Evolutionary conservation across 2,888 invertebrate species (phyloP), one percentile per base, ranked within the genome.

Genomic region (Melieria picta): DNA sequence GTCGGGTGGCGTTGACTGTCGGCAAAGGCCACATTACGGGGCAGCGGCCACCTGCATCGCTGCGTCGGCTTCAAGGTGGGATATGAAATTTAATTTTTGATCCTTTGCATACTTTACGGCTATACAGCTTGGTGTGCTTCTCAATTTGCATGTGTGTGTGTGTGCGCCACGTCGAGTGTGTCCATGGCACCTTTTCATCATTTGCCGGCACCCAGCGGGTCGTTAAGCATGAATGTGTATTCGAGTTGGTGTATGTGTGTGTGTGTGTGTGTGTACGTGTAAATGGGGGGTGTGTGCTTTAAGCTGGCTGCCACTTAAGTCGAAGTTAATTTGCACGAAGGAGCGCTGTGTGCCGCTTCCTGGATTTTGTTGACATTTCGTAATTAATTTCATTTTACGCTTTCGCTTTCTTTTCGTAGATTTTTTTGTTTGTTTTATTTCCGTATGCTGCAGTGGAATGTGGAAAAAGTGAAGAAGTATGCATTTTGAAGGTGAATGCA

Each of bases 321-420:
- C 61, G 68, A 69, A 62, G 61, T 69, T 69, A 69, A 69, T 69
- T 69, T 69, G 61, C 30, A 46, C 47, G 65, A 52, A 30, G 16
- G 30, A n/a, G 43, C 16, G 61, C 7, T 7, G 43, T 66, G 48
- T 7, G 47, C 47, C 16, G 56, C 46, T 48, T 66, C 11, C 48
- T 58, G 66, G 55, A 61, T 69, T 69, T 62, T 62, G 52, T 62
- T 69, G 62, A 62, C 62, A 69, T 62, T 69, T 69, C 62, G 68
- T 62, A 69, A 69, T 69, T 69, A 69, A 68, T 68, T 68, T 68
- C 61, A 52, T 0, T 11, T 46, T 0, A 1, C 16, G 7, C n/a
- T 42, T 11, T 46, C 1, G 7, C 64, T n/a, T 13, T 64, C 46
- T 30, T 56, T 46, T 56, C 45, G n/a, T 52, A 13, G n/a, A 45